A percentile compares a stretch with the other conserved stretches of the same genome.
Evolutionary conservation across 2,888 invertebrate genomes (phyloP).

Genomic region (Amblyteles armatorius): DNA sequence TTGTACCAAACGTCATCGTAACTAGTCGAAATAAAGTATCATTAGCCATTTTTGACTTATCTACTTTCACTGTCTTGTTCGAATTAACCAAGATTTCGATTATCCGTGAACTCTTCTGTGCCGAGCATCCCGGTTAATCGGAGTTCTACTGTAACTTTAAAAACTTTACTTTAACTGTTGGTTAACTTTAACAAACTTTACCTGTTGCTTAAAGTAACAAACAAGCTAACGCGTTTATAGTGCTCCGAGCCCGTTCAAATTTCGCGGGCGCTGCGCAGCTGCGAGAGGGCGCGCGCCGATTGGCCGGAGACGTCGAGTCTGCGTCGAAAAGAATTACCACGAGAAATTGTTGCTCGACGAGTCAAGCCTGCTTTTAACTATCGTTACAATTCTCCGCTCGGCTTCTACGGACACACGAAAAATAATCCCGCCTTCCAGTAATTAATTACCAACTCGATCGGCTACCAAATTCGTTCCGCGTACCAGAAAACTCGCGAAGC

Average conservation of each 20-base stretch:
- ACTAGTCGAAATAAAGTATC: no score
- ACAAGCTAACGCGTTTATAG: background rate
- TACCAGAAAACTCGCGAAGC: background rate
- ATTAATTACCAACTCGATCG: slow-evolving; percentile 7
- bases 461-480: background rate
- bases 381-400: background rate
- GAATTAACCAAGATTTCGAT: no score
- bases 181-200: no score
- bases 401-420: background rate
- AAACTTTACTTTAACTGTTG: no score
- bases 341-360: slow-evolving; percentile 4
- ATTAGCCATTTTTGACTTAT: no score
- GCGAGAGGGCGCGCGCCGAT: slow-evolving; percentile 4
- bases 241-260: background rate
- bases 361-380: slow-evolving; percentile 17
- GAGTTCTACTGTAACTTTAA: no score
- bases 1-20: no score
- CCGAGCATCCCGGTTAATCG: no score
- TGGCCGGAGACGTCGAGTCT: background rate
- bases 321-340: background rate
- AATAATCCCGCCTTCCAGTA: background rate
- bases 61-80: no score
- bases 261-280: slow-evolving; percentile 8
- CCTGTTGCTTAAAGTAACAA: background rate
- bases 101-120: no score